Evolutionary conservation across 2,113 vertebrate genomes (phyloP).

Genomic region (Taurulus bubalis): DNA sequence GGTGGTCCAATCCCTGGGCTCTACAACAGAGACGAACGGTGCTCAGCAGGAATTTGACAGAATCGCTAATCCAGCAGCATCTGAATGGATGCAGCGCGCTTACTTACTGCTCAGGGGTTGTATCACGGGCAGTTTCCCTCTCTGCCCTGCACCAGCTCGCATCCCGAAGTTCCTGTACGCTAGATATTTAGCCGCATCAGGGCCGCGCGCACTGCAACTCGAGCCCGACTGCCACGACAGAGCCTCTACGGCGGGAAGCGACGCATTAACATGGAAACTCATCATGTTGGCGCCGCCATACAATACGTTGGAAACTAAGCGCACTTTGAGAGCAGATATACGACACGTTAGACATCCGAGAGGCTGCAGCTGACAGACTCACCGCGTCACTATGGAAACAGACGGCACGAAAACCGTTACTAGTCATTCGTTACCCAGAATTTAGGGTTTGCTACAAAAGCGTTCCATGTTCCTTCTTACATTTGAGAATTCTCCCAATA

Average conservation of each 20-base stretch:
- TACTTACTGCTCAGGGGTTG: slow-evolving; percentile 65
- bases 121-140: slow-evolving; percentile 37
- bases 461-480: not conserved
- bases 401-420: slow-evolving; percentile 1
- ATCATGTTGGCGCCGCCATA: slow-evolving; percentile 49
- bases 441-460: not conserved
- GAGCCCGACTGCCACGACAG: slow-evolving; percentile 17
- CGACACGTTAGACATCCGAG: not conserved
- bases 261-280: slow-evolving; percentile 41
- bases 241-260: slow-evolving; percentile 36
- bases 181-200: not conserved
- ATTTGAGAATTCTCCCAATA: not conserved
- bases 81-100: not conserved
- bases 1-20: slow-evolving; percentile 41
- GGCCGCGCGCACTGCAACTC: slow-evolving; percentile 43
- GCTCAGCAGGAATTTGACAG: not conserved
- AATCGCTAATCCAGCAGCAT: slow-evolving; percentile 6
- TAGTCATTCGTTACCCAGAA: not conserved
- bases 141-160: slow-evolving; percentile 48
- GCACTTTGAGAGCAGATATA: not conserved
- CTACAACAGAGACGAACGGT: slow-evolving; percentile 46
- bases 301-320: not conserved
- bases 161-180: slow-evolving; percentile 38
- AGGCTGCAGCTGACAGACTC: slow-evolving; percentile 36
- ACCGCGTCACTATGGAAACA: slow-evolving; percentile 66